Base-by-base conservation (phyloP, 2,113 vertebrate species). In the Mystacornis crossleyi region DNA sequence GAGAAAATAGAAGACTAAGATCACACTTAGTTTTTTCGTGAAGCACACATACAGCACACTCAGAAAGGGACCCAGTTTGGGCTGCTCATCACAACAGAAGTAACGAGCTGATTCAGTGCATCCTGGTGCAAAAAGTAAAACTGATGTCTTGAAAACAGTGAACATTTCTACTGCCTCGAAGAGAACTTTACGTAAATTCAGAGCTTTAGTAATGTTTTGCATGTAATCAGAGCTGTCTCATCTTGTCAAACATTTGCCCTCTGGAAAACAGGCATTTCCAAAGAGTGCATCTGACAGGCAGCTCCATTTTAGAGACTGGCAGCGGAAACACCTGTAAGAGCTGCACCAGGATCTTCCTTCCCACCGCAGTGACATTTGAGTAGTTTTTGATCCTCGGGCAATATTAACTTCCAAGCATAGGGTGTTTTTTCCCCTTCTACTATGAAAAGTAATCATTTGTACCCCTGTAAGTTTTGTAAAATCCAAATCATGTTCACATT, bases 231-330 rank as follows among this genome's bases (percentile, higher is more conserved):
- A 72, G 18, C 33, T 67, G 51, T 60, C 65, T 85, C 45, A 93
- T 47, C 78, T 79, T 72, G 66, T 82, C 62, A 80, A 95, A 79
- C 12, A 25, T 48, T 81, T 94, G 53, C 81, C 89, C 78, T 90
- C n/a, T 65, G 70, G 81, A 70, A 94, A 94, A 89, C 28, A 69
- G 15, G 48, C 47, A 40, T 82, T 90, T 94, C 50, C 65, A 86
- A 71, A 51, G 47, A 77, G 12, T 11, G 9, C 28, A 33, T 72
- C 70, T 94, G 73, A 57, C 50, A 79, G 34, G 60, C 34, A 67
- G 28, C 33, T 86, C 36, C 2, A 3, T 75, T 97, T 92, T 31
- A 64, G 73, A 74, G 58, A 55, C 43, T 6, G 4, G 53, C 25
- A 75, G 42, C 10, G 69, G 45, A 87, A 89, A 89, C 8, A 87